Evolutionary conservation across 2,113 vertebrate genomes (phyloP), one percentile per base, ranked within the genome.

Genomic region (Tonatia bakeri): DNA sequence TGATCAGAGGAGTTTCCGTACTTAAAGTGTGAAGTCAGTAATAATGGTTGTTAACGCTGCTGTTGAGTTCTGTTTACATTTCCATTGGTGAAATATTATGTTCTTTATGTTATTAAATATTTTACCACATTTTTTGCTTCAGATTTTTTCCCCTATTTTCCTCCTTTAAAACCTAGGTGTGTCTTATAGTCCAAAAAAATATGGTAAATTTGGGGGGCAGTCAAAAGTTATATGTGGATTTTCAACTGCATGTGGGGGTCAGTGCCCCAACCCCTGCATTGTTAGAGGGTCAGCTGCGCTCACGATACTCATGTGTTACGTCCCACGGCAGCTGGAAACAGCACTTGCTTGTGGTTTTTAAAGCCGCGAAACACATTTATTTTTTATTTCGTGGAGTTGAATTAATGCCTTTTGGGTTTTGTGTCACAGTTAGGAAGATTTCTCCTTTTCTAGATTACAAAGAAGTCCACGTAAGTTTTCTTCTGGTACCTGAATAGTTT

Each of bases 311-410:
- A 87, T 86, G 92, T 86, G 64, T 56, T 92, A 64, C 75, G 70
- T 64, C 69, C 28, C 15, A 84, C 14, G n/a, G 76, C 26, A 89
- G 24, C 31, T 94, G 56, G 69, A 94, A 96, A 96, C n/a, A n/a
- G n/a, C n/a, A n/a, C n/a, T 91, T 83, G 52, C 15, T 43, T 91
- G 28, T 69, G 11, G 47, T 59, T 75, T 88, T 70, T 81, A 13
- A 36, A 89, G 72, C 4, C 28, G 54, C 33, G 40, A 5, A 70
- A 95, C 90, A 94, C 20, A 4, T 93, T 59, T 36, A 19, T 82
- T 52, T 59, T 64, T 8, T 67, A n/a, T 79, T 91, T 92, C 61
- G 76, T 73, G 43, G 56, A 91, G 86, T 64, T 90, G 28, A 93
- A 90, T 80, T 69, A 84, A 77, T 33, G 90, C 31, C 31, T 85